Conservation (phyloP, 1,140 invertebrate species). For the Pachyrhynchus sulphureomaculatus region DNA sequence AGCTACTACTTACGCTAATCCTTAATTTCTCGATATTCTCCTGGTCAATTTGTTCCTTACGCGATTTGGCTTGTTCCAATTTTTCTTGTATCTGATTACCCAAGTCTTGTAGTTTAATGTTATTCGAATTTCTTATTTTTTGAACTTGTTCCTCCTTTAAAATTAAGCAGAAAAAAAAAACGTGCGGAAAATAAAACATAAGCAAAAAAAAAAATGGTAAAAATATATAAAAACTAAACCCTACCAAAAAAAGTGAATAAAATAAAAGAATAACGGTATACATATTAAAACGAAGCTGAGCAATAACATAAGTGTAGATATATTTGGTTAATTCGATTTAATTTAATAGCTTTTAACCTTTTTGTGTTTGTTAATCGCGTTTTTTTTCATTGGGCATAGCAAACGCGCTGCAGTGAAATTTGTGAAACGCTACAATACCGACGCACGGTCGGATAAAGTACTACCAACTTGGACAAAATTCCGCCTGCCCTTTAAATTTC, state of each 20-base stretch:
- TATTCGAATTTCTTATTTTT: constrained; percentile 65
- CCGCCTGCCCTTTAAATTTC: no score
- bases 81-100: constrained; percentile 71
- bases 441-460: no score
- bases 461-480: no score
- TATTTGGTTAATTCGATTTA: no score
- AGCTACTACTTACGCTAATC: constrained; percentile 66
- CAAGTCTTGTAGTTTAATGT: constrained; percentile 64
- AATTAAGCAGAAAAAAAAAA: constrained; percentile 35
- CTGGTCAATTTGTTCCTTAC: constrained; percentile 67
- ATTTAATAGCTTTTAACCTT: no score
- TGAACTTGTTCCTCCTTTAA: constrained; percentile 70
- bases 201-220: constrained; percentile 27
- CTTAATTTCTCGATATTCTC: constrained; percentile 74
- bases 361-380: no score
- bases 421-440: no score
- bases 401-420: no score
- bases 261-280: not conserved
- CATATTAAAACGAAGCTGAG: no score
- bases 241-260: constrained; percentile 13
- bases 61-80: constrained; percentile 67
- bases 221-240: constrained; percentile 18
- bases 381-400: no score
- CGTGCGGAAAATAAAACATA: constrained; percentile 40
- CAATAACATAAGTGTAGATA: constrained; percentile 73